These are phyloP conservation scores for Psittacula derbiana DNA, from an alignment of 2,797 vertebrate species.

Conservation along the genomic window DNA sequence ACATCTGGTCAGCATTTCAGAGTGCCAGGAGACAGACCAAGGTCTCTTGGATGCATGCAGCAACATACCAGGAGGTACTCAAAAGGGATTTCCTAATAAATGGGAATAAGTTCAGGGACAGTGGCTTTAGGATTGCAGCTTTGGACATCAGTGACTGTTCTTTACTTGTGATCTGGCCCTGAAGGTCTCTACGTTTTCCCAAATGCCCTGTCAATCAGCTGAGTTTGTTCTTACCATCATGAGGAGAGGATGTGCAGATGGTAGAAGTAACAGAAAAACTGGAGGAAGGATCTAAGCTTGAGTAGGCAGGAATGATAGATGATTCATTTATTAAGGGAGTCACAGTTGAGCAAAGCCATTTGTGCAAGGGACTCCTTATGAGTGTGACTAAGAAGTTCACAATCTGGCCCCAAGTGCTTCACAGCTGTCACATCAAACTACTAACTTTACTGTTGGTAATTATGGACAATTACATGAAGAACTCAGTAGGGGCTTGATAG, in stretches of 20 bases:
- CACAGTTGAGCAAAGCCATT: background rate
- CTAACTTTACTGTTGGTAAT: background rate
- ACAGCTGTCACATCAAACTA: conserved; percentile 1
- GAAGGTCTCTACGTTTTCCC: background rate
- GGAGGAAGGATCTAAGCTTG: conserved; percentile 1
- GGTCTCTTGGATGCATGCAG: rapidly evolving
- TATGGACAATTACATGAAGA: background rate
- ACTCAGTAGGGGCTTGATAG: background rate
- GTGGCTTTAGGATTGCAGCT: background rate
- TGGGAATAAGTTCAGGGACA: background rate
- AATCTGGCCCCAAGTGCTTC: conserved; percentile 7
- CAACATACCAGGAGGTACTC: background rate
- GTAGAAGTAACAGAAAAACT: conserved; percentile 5
- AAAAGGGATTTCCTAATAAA: background rate
- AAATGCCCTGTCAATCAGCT: background rate
- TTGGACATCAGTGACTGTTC: rapidly evolving
- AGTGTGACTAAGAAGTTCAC: conserved; percentile 42
- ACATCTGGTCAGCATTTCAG: background rate
- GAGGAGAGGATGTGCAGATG: conserved; percentile 13
- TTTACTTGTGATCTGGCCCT: background rate
- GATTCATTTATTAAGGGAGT: conserved; percentile 56
- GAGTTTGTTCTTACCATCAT: background rate
- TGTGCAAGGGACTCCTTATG: background rate
- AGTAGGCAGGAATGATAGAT: conserved; percentile 44
- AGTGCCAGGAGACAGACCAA: background rate